A percentile compares a stretch with the other conserved stretches of the same genome.
These are phyloP conservation scores for Trialeurodes vaporariorum DNA, from an alignment of 1,140 invertebrate species.

Conservation along the genomic window DNA sequence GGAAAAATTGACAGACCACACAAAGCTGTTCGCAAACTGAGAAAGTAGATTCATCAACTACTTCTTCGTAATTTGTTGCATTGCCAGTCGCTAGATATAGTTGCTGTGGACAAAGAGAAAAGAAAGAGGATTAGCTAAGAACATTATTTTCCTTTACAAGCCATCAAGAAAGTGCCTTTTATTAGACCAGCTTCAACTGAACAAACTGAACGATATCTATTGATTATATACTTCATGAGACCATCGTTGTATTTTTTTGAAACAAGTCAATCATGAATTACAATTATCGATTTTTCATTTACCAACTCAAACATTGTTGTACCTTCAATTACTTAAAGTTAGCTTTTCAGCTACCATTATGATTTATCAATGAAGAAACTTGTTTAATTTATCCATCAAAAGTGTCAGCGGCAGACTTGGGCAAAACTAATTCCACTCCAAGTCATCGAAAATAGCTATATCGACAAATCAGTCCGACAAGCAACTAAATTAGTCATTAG, in stretches of 20 bases:
- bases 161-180: not conserved
- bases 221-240: not conserved
- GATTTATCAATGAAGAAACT: no score
- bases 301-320: no score
- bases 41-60: constrained; percentile 27
- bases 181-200: not conserved
- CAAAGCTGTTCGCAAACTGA: constrained; percentile 44
- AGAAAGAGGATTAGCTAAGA: not conserved
- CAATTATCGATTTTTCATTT: no score
- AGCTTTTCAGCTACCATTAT: no score
- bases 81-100: constrained; percentile 57
- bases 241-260: not conserved
- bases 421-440: no score
- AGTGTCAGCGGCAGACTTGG: no score
- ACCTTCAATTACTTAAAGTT: no score
- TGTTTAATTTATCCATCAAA: no score
- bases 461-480: no score
- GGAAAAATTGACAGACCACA: constrained; percentile 65
- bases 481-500: no score
- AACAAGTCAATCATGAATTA: constrained; percentile 1
- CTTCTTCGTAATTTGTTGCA: constrained; percentile 44
- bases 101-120: constrained; percentile 43
- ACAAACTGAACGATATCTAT: not conserved
- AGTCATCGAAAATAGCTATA: no score
- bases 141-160: not conserved